These are phyloP conservation scores for Alviniconcha strummeri DNA, from an alignment of 2,888 invertebrate genomes.

Conservation along the genomic window DNA sequence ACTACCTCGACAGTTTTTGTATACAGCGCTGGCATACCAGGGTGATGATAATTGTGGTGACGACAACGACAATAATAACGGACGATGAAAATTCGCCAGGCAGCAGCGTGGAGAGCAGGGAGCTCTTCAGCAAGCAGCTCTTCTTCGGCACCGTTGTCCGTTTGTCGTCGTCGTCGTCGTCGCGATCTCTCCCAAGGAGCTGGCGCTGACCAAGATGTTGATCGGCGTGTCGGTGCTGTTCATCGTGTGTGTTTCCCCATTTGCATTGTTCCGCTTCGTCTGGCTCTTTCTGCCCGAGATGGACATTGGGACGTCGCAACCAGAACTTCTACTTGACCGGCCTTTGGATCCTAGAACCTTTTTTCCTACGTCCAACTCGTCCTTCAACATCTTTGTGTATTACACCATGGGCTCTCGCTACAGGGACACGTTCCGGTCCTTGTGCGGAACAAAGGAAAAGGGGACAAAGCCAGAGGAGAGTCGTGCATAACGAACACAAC, in stretches of 20 bases:
- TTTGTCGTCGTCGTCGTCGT: not conserved
- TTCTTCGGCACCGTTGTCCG: no score
- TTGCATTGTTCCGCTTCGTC: not conserved
- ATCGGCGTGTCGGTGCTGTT: constrained; percentile 18
- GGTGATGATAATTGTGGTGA: not conserved
- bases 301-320: not conserved
- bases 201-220: constrained; percentile 19
- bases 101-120: not conserved
- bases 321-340: constrained; percentile 1
- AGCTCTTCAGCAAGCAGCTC: not conserved
- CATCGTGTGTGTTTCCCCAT: not conserved
- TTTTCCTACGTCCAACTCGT: not conserved
- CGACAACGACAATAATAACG: not conserved
- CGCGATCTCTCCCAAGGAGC: not conserved
- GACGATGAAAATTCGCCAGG: not conserved
- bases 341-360: not conserved
- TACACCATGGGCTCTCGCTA: constrained; percentile 5
- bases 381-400: constrained; percentile 10
- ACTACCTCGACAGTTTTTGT: not conserved
- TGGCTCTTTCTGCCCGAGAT: constrained; percentile 14
- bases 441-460: not conserved
- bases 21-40: not conserved
- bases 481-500: no score
- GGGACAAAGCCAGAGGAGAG: not conserved
- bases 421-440: not conserved